Percentiles rank a stretch among this genome's conserved stretches.
These are phyloP conservation scores for Rhyacichthys aspro DNA, from an alignment of 2,797 vertebrate genomes.

Conservation along the genomic window DNA sequence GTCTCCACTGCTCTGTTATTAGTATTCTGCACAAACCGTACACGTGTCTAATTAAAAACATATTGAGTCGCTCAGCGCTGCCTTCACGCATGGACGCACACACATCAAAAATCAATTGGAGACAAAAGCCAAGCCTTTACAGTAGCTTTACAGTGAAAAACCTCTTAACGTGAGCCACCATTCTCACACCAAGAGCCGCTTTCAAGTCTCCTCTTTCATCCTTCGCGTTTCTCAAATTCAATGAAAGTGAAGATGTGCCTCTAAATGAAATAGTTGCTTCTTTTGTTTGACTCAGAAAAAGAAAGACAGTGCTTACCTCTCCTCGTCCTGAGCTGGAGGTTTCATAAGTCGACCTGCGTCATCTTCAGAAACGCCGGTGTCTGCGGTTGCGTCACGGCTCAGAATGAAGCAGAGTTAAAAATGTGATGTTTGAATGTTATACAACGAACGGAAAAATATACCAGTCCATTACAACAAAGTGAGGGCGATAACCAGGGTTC, in stretches of 20 bases:
- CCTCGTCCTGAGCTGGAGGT: constrained; percentile 17
- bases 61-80: background rate
- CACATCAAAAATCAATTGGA: background rate
- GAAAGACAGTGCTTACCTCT: constrained; percentile 17
- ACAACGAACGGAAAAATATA: no score
- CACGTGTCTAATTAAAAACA: constrained; percentile 3
- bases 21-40: background rate
- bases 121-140: background rate
- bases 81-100: background rate
- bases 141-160: constrained; percentile 5
- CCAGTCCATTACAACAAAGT: background rate
- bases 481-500: no score
- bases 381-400: background rate
- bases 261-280: constrained; percentile 14
- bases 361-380: constrained; percentile 9
- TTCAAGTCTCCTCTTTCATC: no score
- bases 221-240: no score
- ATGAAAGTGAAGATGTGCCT: no score
- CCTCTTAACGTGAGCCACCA: constrained; percentile 25
- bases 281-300: constrained; percentile 24
- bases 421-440: no score
- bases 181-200: no score
- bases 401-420: background rate
- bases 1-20: background rate
- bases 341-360: constrained; percentile 37